Evolutionary conservation across 2,113 vertebrate genomes (phyloP), one percentile per base, ranked within the genome.

Genomic region (Phalacrocorax pelagicus): DNA sequence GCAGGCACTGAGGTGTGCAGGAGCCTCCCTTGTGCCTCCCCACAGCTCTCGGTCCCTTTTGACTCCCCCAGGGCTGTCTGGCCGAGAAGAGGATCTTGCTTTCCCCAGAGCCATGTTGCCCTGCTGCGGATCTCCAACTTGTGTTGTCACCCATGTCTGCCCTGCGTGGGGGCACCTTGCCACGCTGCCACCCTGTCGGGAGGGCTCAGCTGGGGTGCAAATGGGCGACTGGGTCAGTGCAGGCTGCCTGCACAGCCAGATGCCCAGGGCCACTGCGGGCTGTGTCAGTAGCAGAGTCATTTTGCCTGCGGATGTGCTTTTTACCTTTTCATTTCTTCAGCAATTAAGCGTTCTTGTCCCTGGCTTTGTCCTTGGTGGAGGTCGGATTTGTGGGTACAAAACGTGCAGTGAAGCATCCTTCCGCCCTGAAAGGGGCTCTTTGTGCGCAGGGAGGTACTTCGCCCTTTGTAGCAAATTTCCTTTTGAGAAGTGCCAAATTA

Each of bases 281-380:
- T 97, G 96, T 92, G 95, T 96, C 94, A 95, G 96, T 95, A 92
- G 96, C 95, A 91, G 96, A 96, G 97, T 97, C 96, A 92, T 90
- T 96, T 55, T 95, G 96, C 94, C 85, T 67, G 93, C 88, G 93
- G 97, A 97, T 97, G 96, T 97, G 94, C 96, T 97, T 97, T 97
- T 97, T 97, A 96, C 96, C 95, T 97, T 97, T 97, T 97, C 91
- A 94, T 97, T 97, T 97, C 95, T 97, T 97, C 91, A 86, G 95
- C 95, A 97, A 98, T 97, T 97, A 97, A 97, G 95, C 57, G 80
- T 95, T 96, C 97, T 97, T 96, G 91, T 97, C 97, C 92, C 96
- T 81, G 86, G 91, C 96, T 98, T 97, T 97, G 96, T 97, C 96
- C 94, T 86, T 95, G 91, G 80, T 34, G 26, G 78, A 95, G 97